A percentile compares a stretch with the other conserved stretches of the same genome.
Evolutionary conservation across 2,113 vertebrate genomes (phyloP).

Genomic region (Heterotilapia buettikoferi): DNA sequence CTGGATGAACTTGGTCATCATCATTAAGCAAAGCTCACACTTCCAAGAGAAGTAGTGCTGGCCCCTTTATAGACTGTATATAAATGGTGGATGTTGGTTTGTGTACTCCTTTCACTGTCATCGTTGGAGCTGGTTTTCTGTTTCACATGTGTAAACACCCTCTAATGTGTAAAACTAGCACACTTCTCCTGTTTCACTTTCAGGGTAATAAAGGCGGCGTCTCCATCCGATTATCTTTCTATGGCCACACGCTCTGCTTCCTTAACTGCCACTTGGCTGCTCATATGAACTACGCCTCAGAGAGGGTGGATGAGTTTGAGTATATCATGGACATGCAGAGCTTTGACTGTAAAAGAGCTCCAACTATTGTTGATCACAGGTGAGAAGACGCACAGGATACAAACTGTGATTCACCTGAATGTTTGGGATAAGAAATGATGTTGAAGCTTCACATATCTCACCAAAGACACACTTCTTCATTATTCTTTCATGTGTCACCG

Average conservation of each 20-base stretch:
- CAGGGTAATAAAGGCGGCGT: slow-evolving; percentile 98
- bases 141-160: background rate
- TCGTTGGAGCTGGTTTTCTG: background rate
- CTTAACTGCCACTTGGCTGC: slow-evolving; percentile 94
- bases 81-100: background rate
- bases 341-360: slow-evolving; percentile 70
- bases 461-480: background rate
- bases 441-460: background rate
- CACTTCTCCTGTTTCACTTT: background rate
- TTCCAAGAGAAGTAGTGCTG: background rate
- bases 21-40: background rate
- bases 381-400: slow-evolving; percentile 52
- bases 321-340: slow-evolving; percentile 83
- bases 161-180: background rate
- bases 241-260: slow-evolving; percentile 86
- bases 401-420: background rate
- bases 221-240: slow-evolving; percentile 80
- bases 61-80: background rate
- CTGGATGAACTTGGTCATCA: background rate
- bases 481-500: background rate
- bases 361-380: slow-evolving; percentile 83
- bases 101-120: background rate
- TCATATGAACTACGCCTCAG: slow-evolving; percentile 82
- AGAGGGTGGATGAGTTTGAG: slow-evolving; percentile 87
- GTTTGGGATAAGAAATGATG: background rate